Evolutionary conservation across 2,797 vertebrate species (phyloP), one percentile per base, ranked within the genome.

Genomic region (Crenichthys baileyi): DNA sequence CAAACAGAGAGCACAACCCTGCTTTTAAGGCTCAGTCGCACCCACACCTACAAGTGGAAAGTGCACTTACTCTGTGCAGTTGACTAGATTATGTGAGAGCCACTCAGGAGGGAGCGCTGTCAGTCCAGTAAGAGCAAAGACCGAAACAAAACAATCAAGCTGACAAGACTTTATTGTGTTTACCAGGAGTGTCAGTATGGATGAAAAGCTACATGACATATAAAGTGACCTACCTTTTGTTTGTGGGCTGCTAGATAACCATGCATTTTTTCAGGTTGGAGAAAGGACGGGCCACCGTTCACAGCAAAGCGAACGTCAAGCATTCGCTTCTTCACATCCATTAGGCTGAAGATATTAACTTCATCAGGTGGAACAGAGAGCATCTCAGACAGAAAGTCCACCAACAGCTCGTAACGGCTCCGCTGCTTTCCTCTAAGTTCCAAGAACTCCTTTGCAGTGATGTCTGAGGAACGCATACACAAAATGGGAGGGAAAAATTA

Each of bases 361-460:
- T 96, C 94, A 16, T 94, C 92, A 1, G 89, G 79, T 9, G 93
- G 87, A 72, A 95, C 93, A 0, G 92, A 89, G 15, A 97, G 86
- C 89, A 96, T 93, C 83, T 96, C 96, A 1, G 96, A 95, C 87
- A 97, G 94, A 80, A 96, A 94, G 88, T 95, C 95, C 83, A 94
- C 88, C 85, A 97, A 94, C 80, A 94, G 86, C 68, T 95, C 95
- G 1, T 91, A 93, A 26, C 92, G 95, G 1, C 94, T 96, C 81
- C 87, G 90, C 87, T 94, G 92, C 0, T 81, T 91, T 22, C 94
- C 95, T 73, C 94, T 92, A 75, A 92, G 94, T 79, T 94, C 94
- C 79, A 96, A 86, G 85, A 98, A 97, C 82, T 97, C 96, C 78
- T 95, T 95, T 16, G 96, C 96, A 56, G 95, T 96, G 80, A 96